A percentile compares a stretch with the other conserved stretches of the same genome.
These are phyloP conservation scores for Bombus turneri DNA, from an alignment of 1,140 invertebrate genomes.

Conservation along the genomic window DNA sequence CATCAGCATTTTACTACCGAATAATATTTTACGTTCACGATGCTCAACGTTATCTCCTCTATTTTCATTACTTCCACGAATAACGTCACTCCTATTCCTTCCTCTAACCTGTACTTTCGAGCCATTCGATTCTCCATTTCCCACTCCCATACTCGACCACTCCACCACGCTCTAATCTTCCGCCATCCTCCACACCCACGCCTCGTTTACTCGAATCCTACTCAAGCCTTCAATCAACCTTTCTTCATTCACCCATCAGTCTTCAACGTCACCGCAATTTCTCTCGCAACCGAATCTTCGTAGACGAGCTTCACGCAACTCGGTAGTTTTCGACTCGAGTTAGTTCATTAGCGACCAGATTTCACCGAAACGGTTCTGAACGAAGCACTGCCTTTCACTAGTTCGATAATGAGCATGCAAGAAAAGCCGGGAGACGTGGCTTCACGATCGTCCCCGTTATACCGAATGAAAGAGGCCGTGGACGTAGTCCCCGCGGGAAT, in stretches of 20 bases:
- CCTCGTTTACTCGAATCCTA: conserved; percentile 7
- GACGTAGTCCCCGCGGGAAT: conserved; percentile 39
- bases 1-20: not conserved
- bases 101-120: not conserved
- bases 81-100: too few relatives aligned
- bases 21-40: not conserved
- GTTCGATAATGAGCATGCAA: conserved; percentile 33
- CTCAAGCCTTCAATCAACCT: not conserved
- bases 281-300: not conserved
- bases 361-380: not conserved
- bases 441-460: conserved; percentile 48
- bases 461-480: conserved; percentile 23
- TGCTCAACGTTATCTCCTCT: not conserved
- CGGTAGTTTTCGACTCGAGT: not conserved
- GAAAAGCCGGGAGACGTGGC: not conserved
- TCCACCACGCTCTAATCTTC: not conserved
- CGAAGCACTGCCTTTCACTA: conserved; percentile 14
- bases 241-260: conserved; percentile 2
- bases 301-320: not conserved
- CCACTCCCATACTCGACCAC: not conserved
- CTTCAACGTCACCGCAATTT: not conserved
- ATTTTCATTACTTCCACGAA: not conserved
- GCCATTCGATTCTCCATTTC: not conserved
- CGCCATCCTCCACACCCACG: not conserved
- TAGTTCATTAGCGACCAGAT: conserved; percentile 23